Evolutionary conservation across 92 coral and sea anemone species (phyloP), one percentile per base, ranked within the genome.

Genomic region (Isaurus tuberculatus): DNA sequence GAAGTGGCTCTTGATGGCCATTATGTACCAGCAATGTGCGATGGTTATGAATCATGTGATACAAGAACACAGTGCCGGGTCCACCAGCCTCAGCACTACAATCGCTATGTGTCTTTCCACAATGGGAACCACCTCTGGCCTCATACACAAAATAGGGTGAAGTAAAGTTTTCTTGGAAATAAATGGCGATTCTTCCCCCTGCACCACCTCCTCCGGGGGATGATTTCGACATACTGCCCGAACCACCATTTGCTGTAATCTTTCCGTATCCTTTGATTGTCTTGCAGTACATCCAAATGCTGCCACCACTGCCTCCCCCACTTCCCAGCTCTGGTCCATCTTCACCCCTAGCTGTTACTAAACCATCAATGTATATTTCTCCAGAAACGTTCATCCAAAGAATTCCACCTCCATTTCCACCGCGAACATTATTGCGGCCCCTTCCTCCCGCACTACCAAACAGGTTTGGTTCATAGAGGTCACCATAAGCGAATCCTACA

Each of bases 241-340:
- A 55, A n/a, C 94, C 94, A 1, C 94, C 94, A 58, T 91, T 91
- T 2, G 84, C 88, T 2, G 91, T 75, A 58, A 91, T 88, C 49
- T 75, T 91, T 4, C 94, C 91, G 71, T 91, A 91, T 2, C 94
- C 94, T 73, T 61, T 65, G 51, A 91, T 85, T 31, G 88, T 81
- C 57, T 88, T 91, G 23, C 94, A 91, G 60, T 85, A 74, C 90
- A 91, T 85, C 94, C 94, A 91, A 6, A 91, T 74, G 70, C 94
- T 91, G 11, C 94, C 94, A 6, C 94, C 94, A 65, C 94, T 91
- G 26, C 94, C 94, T 4, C 94, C 94, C 1, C 94, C 94, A 85
- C 94, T 91, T 2, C 90, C 94, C 22, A 20, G 4, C 19, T 64
- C 19, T 7, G 75, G 85, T 9, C 79, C 94, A 63, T 78, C 60